These are phyloP conservation scores for Odontomachus brunneus DNA, from an alignment of 1,140 invertebrate genomes.

Conservation along the genomic window DNA sequence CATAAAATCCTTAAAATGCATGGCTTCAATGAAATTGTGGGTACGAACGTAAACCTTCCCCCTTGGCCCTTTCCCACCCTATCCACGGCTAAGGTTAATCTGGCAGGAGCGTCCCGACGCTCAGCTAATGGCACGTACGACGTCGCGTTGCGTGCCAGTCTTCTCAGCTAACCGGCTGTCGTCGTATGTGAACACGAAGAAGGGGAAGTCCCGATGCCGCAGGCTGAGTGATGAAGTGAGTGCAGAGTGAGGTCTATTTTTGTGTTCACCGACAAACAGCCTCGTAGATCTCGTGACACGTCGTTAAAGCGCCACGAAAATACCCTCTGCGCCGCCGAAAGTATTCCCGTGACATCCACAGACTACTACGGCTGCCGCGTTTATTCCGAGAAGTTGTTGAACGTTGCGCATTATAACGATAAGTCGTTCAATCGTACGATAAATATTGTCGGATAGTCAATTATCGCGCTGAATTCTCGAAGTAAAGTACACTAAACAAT, in stretches of 20 bases:
- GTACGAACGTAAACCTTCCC: slow-evolving; percentile 25
- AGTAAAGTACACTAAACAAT: not conserved
- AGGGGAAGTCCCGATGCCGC: slow-evolving; percentile 26
- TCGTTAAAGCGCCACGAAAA: slow-evolving; percentile 78
- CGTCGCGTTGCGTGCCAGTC: slow-evolving; percentile 68
- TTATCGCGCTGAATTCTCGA: not conserved
- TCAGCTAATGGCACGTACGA: slow-evolving; percentile 71
- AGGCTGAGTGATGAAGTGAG: slow-evolving; percentile 79
- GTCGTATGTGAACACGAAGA: slow-evolving; percentile 57
- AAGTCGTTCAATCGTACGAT: slow-evolving; percentile 31
- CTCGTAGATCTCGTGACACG: slow-evolving; percentile 80
- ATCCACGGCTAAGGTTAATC: slow-evolving; percentile 65
- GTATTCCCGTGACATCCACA: slow-evolving; percentile 50
- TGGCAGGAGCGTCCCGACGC: slow-evolving; percentile 70
- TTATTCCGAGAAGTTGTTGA: slow-evolving; percentile 75
- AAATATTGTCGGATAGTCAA: slow-evolving; percentile 33
- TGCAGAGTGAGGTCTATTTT: slow-evolving; percentile 83
- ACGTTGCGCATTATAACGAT: slow-evolving; percentile 41
- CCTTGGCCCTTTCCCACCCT: not conserved
- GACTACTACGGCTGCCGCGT: slow-evolving; percentile 40
- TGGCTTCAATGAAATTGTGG: slow-evolving; percentile 58
- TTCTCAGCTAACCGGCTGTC: slow-evolving; percentile 65
- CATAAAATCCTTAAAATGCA: slow-evolving; percentile 55
- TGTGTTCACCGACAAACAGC: slow-evolving; percentile 80
- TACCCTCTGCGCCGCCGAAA: slow-evolving; percentile 64